Percentiles rank a stretch among this genome's conserved stretches.
Evolutionary conservation across 2,113 vertebrate genomes (phyloP).

Genomic region (Glaucidium brasilianum): DNA sequence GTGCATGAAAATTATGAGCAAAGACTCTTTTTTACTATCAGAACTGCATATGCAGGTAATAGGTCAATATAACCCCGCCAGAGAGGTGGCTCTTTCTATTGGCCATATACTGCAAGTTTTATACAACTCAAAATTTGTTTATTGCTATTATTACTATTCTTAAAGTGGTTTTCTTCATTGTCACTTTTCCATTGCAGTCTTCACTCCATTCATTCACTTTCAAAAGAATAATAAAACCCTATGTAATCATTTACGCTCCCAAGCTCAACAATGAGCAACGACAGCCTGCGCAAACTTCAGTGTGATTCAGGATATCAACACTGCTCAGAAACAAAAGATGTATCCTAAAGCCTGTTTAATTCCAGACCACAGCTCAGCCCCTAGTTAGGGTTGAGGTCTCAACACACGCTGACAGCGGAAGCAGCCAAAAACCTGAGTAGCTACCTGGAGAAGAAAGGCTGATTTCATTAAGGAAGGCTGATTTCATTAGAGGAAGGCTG

Average conservation of each 20-base stretch:
- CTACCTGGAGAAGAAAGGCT: not conserved
- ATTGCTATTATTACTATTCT: not conserved
- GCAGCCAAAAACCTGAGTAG: not conserved
- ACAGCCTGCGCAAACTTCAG: not conserved
- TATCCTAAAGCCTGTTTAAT: not conserved
- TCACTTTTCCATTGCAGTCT: not conserved
- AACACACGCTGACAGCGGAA: not conserved
- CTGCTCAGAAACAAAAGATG: not conserved
- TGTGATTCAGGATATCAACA: fast-evolving
- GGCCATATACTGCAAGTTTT: not conserved
- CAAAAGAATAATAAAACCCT: not conserved
- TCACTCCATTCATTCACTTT: not conserved
- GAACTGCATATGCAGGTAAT: not conserved
- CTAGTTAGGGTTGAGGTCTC: not conserved
- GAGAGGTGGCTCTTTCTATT: not conserved
- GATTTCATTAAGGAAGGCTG: not conserved
- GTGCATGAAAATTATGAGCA: not conserved
- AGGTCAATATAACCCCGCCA: not conserved
- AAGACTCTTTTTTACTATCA: not conserved
- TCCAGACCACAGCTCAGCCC: not conserved
- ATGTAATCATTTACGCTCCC: too few relatives aligned
- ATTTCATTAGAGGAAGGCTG: not conserved
- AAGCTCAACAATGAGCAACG: not conserved
- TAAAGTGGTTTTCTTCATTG: not conserved
- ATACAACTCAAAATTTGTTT: not conserved